A percentile compares a stretch with the other conserved stretches of the same genome.
These are phyloP conservation scores for Chloroceryle amazona DNA, from an alignment of 2,797 vertebrate genomes.

Conservation along the genomic window DNA sequence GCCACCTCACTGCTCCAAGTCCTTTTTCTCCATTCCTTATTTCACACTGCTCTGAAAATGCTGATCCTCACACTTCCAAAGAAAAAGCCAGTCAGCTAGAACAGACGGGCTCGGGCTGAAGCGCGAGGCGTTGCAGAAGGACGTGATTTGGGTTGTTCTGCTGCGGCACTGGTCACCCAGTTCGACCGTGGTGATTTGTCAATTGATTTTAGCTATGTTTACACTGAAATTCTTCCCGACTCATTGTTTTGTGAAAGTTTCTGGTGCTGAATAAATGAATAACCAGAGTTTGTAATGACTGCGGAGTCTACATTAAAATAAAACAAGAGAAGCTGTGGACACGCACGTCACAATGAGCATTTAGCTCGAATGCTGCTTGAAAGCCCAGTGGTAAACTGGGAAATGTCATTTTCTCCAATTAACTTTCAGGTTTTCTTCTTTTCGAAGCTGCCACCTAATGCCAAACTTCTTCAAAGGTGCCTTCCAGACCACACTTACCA, in stretches of 20 bases:
- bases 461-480: neutral
- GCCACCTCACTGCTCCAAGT: constrained; percentile 68
- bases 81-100: constrained; percentile 71
- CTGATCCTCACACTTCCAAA: constrained; percentile 71
- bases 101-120: constrained; percentile 61
- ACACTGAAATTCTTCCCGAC: neutral
- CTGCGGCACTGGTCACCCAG: neutral
- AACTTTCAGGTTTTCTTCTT: constrained; percentile 15
- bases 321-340: neutral
- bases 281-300: neutral
- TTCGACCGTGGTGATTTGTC: neutral
- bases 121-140: neutral
- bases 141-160: constrained; percentile 5
- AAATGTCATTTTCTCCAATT: neutral
- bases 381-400: neutral
- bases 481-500: neutral
- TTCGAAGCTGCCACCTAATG: neutral
- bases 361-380: neutral
- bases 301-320: neutral
- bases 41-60: constrained; percentile 72
- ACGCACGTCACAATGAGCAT: neutral
- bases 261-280: constrained; percentile 16
- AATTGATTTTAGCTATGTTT: constrained; percentile 1
- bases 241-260: neutral
- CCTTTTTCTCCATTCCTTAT: constrained; percentile 63